Evolutionary conservation across 1,140 invertebrate species (phyloP).

Genomic region (Hestina assimilis): DNA sequence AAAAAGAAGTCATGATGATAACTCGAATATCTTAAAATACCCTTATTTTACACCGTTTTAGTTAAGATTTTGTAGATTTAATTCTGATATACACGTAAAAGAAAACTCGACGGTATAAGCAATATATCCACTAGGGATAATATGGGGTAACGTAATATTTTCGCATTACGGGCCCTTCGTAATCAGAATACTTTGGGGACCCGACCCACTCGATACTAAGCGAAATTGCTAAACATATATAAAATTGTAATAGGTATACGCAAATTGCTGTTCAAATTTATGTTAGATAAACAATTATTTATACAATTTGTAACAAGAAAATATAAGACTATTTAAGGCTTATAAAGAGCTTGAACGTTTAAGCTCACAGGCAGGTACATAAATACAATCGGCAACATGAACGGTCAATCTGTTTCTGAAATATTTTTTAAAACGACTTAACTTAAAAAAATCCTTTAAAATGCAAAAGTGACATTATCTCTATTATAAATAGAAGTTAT

Average conservation of each 20-base stretch:
- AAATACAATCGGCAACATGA: too few relatives aligned
- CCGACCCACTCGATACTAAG: conserved; percentile 11
- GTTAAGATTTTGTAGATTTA: neutral
- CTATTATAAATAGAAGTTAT: too few relatives aligned
- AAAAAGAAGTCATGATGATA: too few relatives aligned
- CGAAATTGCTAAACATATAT: conserved; percentile 24
- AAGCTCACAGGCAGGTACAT: too few relatives aligned
- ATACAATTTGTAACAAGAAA: too few relatives aligned
- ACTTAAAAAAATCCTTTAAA: too few relatives aligned
- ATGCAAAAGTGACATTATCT: too few relatives aligned
- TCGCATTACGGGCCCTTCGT: conserved; percentile 28
- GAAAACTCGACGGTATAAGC: conserved; percentile 4
- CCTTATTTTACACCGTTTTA: neutral
- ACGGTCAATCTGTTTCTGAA: too few relatives aligned
- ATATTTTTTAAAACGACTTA: too few relatives aligned
- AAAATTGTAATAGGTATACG: neutral
- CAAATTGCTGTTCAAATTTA: neutral
- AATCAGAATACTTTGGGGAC: conserved; percentile 30
- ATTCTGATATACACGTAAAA: neutral
- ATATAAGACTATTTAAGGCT: too few relatives aligned
- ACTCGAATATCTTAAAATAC: too few relatives aligned
- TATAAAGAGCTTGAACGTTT: too few relatives aligned
- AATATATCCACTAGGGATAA: conserved; percentile 9
- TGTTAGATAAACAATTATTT: neutral
- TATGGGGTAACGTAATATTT: conserved; percentile 35